Conservation (phyloP, 1,140 invertebrate species). For the Cydia fagiglandana region DNA sequence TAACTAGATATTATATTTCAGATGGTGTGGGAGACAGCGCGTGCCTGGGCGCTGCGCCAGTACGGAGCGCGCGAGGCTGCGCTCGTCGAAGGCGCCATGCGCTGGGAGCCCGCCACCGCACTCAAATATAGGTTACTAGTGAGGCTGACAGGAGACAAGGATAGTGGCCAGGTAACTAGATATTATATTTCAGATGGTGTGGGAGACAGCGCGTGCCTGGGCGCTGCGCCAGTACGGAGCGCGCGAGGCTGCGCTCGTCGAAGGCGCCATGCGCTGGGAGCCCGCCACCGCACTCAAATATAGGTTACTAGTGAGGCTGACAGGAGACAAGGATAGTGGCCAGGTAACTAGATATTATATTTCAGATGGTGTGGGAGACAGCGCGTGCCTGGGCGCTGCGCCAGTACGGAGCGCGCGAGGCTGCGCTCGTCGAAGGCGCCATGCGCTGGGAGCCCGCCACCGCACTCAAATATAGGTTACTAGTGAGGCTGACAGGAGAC, state of each 20-base stretch:
- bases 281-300: constrained; percentile 94
- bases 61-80: constrained; percentile 38
- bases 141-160: constrained; percentile 69
- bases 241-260: constrained; percentile 78
- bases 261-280: constrained; percentile 93
- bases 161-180: constrained; percentile 34
- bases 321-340: constrained; percentile 50
- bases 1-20: background rate
- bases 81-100: constrained; percentile 89
- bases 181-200: constrained; percentile 38
- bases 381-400: constrained; percentile 38
- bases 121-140: constrained; percentile 94
- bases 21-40: constrained; percentile 44
- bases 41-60: constrained; percentile 38
- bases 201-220: constrained; percentile 42
- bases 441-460: constrained; percentile 91
- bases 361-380: constrained; percentile 44
- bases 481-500: constrained; percentile 81
- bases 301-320: constrained; percentile 86
- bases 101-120: constrained; percentile 92
- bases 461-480: constrained; percentile 93
- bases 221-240: constrained; percentile 37
- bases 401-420: constrained; percentile 36
- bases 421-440: constrained; percentile 88
- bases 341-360: background rate